Conservation (phyloP, 2,797 vertebrate species). For the Peromyscus attwateri region DNA sequence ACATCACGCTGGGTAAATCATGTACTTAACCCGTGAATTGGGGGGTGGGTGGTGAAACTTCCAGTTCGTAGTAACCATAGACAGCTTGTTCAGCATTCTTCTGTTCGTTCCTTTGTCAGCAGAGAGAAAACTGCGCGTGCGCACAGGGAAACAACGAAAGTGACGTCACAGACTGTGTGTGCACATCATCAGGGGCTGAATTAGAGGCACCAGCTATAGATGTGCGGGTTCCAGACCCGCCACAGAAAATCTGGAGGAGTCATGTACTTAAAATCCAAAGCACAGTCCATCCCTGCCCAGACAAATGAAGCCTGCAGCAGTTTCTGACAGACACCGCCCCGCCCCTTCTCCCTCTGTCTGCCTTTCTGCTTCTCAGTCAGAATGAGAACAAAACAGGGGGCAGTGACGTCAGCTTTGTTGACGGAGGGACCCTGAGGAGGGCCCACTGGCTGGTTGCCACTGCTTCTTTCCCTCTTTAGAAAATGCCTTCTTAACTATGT, state of each 20-base stretch:
- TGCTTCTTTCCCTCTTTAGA: neutral
- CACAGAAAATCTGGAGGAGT: neutral
- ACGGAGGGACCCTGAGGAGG: neutral
- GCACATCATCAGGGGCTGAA: neutral
- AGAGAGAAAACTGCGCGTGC: neutral
- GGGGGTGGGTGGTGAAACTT: neutral
- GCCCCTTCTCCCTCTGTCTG: neutral
- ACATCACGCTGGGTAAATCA: neutral
- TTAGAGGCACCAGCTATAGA: neutral
- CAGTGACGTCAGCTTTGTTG: neutral
- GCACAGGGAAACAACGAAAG: neutral
- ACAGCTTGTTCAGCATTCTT: neutral
- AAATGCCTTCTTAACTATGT: neutral
- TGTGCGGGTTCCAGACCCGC: neutral
- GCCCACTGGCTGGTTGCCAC: neutral
- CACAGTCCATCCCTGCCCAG: neutral
- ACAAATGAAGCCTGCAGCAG: slow-evolving; percentile 24
- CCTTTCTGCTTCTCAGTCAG: neutral
- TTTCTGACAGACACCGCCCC: neutral
- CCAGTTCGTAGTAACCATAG: neutral
- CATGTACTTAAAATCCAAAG: slow-evolving; percentile 26
- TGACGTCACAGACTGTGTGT: neutral
- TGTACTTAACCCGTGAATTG: neutral
- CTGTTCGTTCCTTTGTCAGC: neutral
- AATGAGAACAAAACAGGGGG: neutral